Base-by-base conservation (phyloP, 30 jellyfish, hydroid and myxozoan species). In the Aurelia sp. region DNA sequence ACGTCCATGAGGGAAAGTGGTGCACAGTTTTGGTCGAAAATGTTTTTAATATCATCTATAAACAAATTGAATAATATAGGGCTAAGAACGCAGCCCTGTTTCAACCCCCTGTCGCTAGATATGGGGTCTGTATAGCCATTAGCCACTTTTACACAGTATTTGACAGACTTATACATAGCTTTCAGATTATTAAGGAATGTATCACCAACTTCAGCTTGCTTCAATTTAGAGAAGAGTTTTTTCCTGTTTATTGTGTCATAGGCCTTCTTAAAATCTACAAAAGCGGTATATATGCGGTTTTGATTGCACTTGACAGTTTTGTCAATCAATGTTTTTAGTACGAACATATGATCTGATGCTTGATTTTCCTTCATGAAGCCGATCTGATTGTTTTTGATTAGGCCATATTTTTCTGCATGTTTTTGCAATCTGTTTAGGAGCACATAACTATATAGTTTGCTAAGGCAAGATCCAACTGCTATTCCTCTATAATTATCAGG, bases 311-410 rank as follows among this genome's bases (percentile, higher is more conserved):
- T 70, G 19, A 70, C 53, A 20, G n/a, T 48, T 48, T 70, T 70
- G 63, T 70, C 81, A 70, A 70, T 70, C 64, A 70, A 48, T 70
- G 81, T 70, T 70, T 70, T 70, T 70, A 27, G 62, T 70, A 70
- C 81, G 31, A 70, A 70, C 33, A 48, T 70, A 27, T 70, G 63
- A 27, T 70, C 81, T 20, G 81, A 38, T 70, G 81, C 13, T 70
- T 4, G 81, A 20, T 70, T 70, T 17, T 48, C 81, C 53, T 70
- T 70, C 53, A 20, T 38, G 22, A 70, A 70, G 60, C 81, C 60
- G 53, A 70, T 70, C 53, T 70, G 81, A 48, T 70, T 70, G 67
- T 58, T 58, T 58, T 20, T 58, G 12, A 58, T 58, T 10, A 58
- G 67, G 3, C 67, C 67, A 58, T 58, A 0, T 58, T 6, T 58